Base-by-base conservation (phyloP, 2,797 vertebrate genomes). In the Hapalemur alaotrensis region DNA sequence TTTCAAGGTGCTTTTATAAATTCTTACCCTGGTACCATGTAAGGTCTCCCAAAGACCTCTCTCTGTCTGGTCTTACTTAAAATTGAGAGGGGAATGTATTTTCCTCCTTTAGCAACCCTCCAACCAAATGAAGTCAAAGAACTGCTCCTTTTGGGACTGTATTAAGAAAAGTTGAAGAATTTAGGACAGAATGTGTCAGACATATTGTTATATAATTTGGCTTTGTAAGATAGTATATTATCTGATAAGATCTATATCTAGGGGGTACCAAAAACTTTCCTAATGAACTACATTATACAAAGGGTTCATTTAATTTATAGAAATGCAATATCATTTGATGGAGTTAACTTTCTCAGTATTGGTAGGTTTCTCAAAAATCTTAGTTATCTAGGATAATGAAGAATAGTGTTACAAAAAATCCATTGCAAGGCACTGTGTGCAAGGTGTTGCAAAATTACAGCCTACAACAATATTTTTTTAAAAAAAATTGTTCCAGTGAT, bases 111-210 rank as follows among this genome's bases (percentile, higher is more conserved):
- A 94, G 54, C 22, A 63, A 75, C 18, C 73, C 92, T 92, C 57
- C 61, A 63, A 83, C 11, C 61, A 96, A 87, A 52, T 76, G 25
- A 94, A 93, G 46, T 65, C 54, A 94, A 91, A 95, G 28, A 92
- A 92, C 3, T 23, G 30, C 43, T 32, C 61, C 57, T 96, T 18
- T 83, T 89, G 46, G 76, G 46, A 59, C 93, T 57, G 91, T 61
- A 91, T 61, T 69, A 94, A 69, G 12, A 30, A 78, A 88, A 59
- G 25, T 4, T 80, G 69, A 93, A 79, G 17, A 81, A 87, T 76
- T 95, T 81, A 65, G 32, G 63, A 69, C 46, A 73, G 18, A 52
- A 43, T 50, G 35, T 78, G 22, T 69, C 30, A 59, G 54, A 38
- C 28, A 57, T 50, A 65, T 59, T 67, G 48, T 91, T 35, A 28